phyloP scores from a whole-genome alignment of 2,113 vertebrate species.

The Crocuta crocuta region DNA sequence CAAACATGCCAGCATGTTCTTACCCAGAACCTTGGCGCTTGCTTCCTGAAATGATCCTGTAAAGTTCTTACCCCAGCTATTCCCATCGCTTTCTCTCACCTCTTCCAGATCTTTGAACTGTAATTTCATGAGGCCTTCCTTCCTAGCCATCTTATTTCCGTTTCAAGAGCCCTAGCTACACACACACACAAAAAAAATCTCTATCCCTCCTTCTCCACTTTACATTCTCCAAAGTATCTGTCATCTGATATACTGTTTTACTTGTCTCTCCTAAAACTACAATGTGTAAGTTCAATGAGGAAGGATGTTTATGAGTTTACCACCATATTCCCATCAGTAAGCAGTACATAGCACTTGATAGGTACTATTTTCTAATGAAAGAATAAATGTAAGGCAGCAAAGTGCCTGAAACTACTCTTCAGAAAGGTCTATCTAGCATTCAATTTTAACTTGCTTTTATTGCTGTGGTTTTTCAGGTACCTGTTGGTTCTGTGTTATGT shows the following conservation, averaged over 20 bases:
- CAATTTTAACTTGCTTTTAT: conserved; percentile 1
- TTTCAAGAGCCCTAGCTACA: background rate
- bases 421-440: background rate
- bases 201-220: background rate
- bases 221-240: background rate
- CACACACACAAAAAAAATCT: background rate
- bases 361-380: conserved; percentile 6
- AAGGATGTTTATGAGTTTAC: background rate
- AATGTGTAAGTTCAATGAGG: background rate
- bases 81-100: conserved; percentile 3
- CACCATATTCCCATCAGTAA: background rate
- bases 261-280: background rate
- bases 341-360: background rate
- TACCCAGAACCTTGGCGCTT: background rate
- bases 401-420: background rate
- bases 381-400: conserved; percentile 37
- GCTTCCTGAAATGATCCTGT: background rate
- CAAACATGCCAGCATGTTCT: background rate
- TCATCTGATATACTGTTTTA: background rate
- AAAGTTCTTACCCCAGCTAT: conserved; percentile 48
- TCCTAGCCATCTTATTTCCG: background rate
- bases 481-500: background rate
- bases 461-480: background rate
- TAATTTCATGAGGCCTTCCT: background rate
- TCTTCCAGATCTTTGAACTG: conserved; percentile 8